Evolutionary conservation across 1,140 invertebrate genomes (phyloP), one percentile per base, ranked within the genome.

Genomic region (Drosophila triauraria): DNA sequence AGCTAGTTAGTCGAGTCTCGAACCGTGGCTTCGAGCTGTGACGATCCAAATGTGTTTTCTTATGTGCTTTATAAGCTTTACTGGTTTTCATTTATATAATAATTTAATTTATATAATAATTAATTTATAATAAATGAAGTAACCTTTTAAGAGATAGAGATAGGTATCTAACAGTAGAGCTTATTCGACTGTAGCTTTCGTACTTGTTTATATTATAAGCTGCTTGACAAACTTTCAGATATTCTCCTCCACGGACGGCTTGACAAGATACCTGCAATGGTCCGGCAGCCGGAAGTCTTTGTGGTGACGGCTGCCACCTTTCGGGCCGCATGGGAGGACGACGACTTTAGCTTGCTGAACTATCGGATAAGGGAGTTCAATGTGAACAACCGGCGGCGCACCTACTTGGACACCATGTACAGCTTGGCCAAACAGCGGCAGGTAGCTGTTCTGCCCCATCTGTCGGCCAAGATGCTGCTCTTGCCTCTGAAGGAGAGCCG

Each of bases 341-440:
- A 25, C 10, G 50, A 46, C 15, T 64, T 64, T 40, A 32, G 35
- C 12, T 3, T 5, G 4, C 20, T 38, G 12, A 64, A 57, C 13
- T 23, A 42, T 3, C 40, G 62, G 27, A 17, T 57, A 51, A 38
- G 51, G 30, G 61, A 44, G 40, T 64, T 64, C 12, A 64, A 46
- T 35, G 61, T 64, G 50, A 27, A 64, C 20, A 12, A 54, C 17
- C n/a, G 40, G 12, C 25, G 50, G 5, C 40, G 50, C 17, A 64
- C 30, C 30, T 44, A n/a, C 27, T 38, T 64, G 61, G 30, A 54
- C 8, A 46, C 42, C n/a, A n/a, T 64, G 42, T 64, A 56, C 17
- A 43, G 61, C 27, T 27, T 64, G 61, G 7, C 61, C 8, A 64
- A 54, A 17, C n/a, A 10, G 30, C 61, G 61, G 12, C 48, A 44